Evolutionary conservation across 2,888 invertebrate species (phyloP).

Genomic region (Beris chalybata): DNA sequence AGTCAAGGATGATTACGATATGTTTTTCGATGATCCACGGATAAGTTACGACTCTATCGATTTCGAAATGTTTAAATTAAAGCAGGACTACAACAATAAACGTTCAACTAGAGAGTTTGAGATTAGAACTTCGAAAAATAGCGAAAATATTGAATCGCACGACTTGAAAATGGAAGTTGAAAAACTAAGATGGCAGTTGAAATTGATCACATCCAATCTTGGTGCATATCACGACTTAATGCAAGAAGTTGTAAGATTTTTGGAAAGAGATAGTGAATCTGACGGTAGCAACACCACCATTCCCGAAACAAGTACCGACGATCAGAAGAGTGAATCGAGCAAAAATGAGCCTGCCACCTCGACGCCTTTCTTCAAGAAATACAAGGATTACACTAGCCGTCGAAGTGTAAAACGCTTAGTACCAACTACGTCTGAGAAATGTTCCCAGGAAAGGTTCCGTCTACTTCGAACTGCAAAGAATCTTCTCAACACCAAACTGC

Average conservation of each 20-base stretch:
- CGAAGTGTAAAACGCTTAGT: constrained; percentile 36
- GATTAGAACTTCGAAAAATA: too few relatives aligned
- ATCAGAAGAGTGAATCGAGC: neutral
- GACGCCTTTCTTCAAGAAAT: neutral
- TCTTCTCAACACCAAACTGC: constrained; percentile 64
- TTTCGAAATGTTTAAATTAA: too few relatives aligned
- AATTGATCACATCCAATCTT: constrained; percentile 2
- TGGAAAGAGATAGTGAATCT: neutral
- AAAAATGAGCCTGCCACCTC: neutral
- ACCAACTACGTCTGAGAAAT: constrained; percentile 56
- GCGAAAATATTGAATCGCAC: too few relatives aligned
- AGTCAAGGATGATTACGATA: too few relatives aligned
- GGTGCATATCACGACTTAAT: constrained; percentile 7
- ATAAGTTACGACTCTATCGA: too few relatives aligned
- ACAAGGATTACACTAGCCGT: constrained; percentile 33
- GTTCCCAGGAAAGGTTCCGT: constrained; percentile 68
- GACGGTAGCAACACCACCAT: neutral
- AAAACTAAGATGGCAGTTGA: constrained; percentile 13
- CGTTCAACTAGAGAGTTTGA: too few relatives aligned
- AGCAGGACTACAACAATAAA: too few relatives aligned
- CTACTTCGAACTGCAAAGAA: constrained; percentile 68
- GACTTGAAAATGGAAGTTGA: constrained; percentile 6
- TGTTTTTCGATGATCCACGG: too few relatives aligned
- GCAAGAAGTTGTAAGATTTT: constrained; percentile 13
- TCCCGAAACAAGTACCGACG: neutral